Base-by-base conservation (phyloP, 2,113 vertebrate species). In the Entelurus aequoreus region DNA sequence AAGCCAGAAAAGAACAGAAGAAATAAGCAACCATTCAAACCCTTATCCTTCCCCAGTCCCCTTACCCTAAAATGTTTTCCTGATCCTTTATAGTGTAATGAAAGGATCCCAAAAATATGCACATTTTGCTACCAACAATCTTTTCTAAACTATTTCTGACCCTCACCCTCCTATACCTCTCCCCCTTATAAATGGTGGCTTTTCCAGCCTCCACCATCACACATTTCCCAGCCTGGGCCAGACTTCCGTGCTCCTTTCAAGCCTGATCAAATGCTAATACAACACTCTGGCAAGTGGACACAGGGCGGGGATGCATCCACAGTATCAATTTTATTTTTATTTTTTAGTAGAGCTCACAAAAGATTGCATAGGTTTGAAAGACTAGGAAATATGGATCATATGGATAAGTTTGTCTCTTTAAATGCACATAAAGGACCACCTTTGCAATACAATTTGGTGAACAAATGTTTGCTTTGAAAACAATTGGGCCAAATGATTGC, bases 211-310 rank as follows among this genome's bases (percentile, higher is more conserved):
- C 71, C 65, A 53, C 28, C 38, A 57, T 49, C 48, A 52, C 53
- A 67, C 6, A 5, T 53, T 61, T 64, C 69, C 40, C 59, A 66
- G 28, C 71, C 53, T 60, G 64, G 54, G 67, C 69, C 72, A 67
- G 60, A 75, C 78, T 84, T 88, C 78, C 60, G 47, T 63, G 62
- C 65, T 76, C 79, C 67, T 84, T 87, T 84, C 81, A 84, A 64
- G 59, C 54, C 58, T 65, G 72, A 80, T 87, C 74, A 75, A 85
- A 87, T 83, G 79, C 78, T 79, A 86, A 85, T 88, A 79, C 74
- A 78, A 54, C 68, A 60, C 64, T 76, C 60, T 82, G 76, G 82
- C 71, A 74, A 54, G 46, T 66, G 65, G 65, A 82, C 67, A 80
- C 60, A 81, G 74, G 81, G 76, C 74, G 49, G 57, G 77, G 68